Percentiles rank a stretch among this genome's conserved stretches.
Evolutionary conservation across 2,797 vertebrate genomes (phyloP).

Genomic region (Xenentodon cancila): DNA sequence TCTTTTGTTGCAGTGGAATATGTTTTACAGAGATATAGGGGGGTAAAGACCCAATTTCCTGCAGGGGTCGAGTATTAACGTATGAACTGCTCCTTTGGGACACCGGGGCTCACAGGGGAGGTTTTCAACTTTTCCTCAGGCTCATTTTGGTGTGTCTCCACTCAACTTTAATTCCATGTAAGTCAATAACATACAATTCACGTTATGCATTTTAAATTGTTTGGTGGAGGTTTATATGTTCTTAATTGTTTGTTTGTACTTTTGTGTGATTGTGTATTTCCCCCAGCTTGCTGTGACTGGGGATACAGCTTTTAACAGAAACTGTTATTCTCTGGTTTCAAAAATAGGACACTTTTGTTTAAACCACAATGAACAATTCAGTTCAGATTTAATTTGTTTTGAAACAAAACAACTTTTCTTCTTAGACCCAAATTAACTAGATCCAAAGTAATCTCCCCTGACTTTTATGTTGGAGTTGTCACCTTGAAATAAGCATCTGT

Average conservation of each 20-base stretch:
- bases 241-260: slow-evolving; percentile 35
- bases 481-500: too few relatives aligned
- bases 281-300: background rate
- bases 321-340: slow-evolving; percentile 4
- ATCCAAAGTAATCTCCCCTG: too few relatives aligned
- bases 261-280: slow-evolving; percentile 13
- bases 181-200: slow-evolving; percentile 46
- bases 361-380: slow-evolving; percentile 24
- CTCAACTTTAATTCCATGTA: slow-evolving; percentile 53
- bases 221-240: slow-evolving; percentile 26
- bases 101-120: slow-evolving; percentile 44
- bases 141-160: slow-evolving; percentile 55
- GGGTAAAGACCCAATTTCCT: slow-evolving; percentile 58
- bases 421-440: too few relatives aligned
- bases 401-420: background rate
- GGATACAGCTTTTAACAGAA: slow-evolving; percentile 14
- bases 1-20: slow-evolving; percentile 70
- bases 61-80: slow-evolving; percentile 67
- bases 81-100: slow-evolving; percentile 62
- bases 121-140: slow-evolving; percentile 61
- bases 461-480: too few relatives aligned
- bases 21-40: slow-evolving; percentile 76
- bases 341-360: background rate
- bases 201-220: slow-evolving; percentile 34
- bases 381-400: slow-evolving; percentile 8